Evolutionary conservation across 2,888 invertebrate genomes (phyloP), one percentile per base, ranked within the genome.

Genomic region (Hydrotaea cyrtoneurina): DNA sequence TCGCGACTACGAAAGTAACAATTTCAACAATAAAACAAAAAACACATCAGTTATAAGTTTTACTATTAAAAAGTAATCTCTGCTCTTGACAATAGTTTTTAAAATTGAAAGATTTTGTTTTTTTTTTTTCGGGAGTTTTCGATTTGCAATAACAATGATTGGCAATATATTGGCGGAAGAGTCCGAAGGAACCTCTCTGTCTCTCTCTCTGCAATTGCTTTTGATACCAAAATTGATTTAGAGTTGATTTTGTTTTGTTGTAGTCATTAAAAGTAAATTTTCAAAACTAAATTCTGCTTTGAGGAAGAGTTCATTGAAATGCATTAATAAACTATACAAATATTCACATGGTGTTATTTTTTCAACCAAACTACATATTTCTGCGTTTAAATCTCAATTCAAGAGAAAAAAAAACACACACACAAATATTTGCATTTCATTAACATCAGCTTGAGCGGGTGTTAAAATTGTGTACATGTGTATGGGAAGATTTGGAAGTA

Each of bases 391-490:
- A 62, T 62, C n/a, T 36, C 5, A 7, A 17, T 62, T 31, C 62
- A 26, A 31, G 7, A 62, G n/a, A n/a, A n/a, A n/a, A n/a, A n/a
- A n/a, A n/a, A n/a, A n/a, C n/a, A n/a, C n/a, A n/a, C 62, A 2
- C 62, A 31, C 62, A 31, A 62, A 62, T 62, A 62, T 62, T 62
- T 62, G 17, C 31, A n/a, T 62, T 31, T 17, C 62, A 62, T 62
- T 31, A n/a, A 50, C 50, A 50, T 15, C 50, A n/a, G n/a, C 50
- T n/a, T 2, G 50, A 8, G 39, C 39, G 8, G 39, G 39, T 39
- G 11, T 50, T 50, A 1, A n/a, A 50, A 50, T n/a, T 50, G 59
- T 59, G 26, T 4, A 2, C 13, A n/a, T 3, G 36, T 1, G 17
- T 62, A 11, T 66, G 39, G 11, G 15, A 31, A 50, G 31, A 50